Base-by-base conservation (phyloP, 23 tunicate genomes). In the Halocynthia roretzi region DNA sequence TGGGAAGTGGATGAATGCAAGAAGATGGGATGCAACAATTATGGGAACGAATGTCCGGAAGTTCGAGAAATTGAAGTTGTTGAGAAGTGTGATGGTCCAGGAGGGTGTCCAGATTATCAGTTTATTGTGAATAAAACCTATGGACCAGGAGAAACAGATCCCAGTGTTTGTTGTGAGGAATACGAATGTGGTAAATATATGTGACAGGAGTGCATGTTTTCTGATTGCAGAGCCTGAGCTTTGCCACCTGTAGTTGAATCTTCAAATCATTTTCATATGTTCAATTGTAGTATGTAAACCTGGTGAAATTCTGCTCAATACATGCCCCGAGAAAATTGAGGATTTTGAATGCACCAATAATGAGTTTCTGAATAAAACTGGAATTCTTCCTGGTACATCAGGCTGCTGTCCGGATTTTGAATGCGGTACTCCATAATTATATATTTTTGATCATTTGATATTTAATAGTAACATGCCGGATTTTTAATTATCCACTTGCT, bases 321-420 rank as follows among this genome's bases (percentile, higher is more conserved):
- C 40, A 51, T 71, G 76, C n/a, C 76, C 76, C 0, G 55, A 49
- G 60, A 17, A 71, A 15, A 48, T 17, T 11, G 76, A 71, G 17
- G 44, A 31, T 15, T 50, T 71, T 48, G 5, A 50, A 9, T 71
- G 76, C 49, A 0, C 76, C 14, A 15, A 6, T 10, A 20, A 48
- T 19, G 56, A 71, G 49, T 8, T 10, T 8, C 40, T 53, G 44
- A 48, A 71, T 19, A 40, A 71, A 17, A 48, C 49, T 10, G 76
- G 76, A 21, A 10, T 10, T 49, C 49, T 40, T 71, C 76, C 76
- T 49, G 76, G 76, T n/a, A 71, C 76, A 9, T 50, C 55, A 17
- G 76, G 44, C 40, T 71, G 76, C 60, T 71, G 76, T 51, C 76
- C 76, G 6, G 56, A 71, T 21, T 71, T 19, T 21, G 44, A 71